Conservation (phyloP, 2,113 vertebrate species). For the Petroica traversi region DNA sequence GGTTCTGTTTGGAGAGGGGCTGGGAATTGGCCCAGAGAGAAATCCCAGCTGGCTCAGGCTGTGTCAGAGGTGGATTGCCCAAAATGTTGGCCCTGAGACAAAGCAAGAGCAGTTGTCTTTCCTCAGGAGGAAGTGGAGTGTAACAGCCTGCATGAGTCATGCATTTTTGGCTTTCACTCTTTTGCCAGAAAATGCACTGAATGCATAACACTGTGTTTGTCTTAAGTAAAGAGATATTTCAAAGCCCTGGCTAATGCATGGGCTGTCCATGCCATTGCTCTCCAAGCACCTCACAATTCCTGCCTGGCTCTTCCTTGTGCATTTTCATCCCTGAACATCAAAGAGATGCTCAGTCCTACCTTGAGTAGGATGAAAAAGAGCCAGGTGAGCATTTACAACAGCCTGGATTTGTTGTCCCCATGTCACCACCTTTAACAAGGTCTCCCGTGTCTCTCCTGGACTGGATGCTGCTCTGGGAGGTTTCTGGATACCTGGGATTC, state of each 20-base stretch:
- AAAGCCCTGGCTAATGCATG: neutral
- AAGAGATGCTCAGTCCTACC: neutral
- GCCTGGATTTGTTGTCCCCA: neutral
- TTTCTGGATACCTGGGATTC: neutral
- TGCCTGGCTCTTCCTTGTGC: neutral
- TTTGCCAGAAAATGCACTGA: slow-evolving; percentile 4
- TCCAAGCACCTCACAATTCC: neutral
- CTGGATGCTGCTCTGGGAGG: neutral
- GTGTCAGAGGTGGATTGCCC: slow-evolving; percentile 26
- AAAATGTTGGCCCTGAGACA: neutral
- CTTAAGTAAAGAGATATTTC: slow-evolving; percentile 8
- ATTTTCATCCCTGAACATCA: neutral
- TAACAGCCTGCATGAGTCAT: slow-evolving; percentile 35
- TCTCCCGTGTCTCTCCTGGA: neutral
- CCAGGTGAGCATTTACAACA: neutral
- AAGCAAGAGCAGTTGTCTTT: neutral
- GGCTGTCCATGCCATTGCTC: neutral
- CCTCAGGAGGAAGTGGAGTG: slow-evolving; percentile 44
- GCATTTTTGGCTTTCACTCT: slow-evolving; percentile 13
- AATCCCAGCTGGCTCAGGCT: neutral
- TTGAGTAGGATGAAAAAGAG: neutral
- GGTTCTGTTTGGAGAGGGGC: neutral
- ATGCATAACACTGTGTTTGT: neutral
- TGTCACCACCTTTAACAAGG: neutral
- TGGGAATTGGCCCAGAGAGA: neutral